Evolutionary conservation across 35 echinoderm and acorn worm genomes (phyloP).

Genomic region (Nesometra sesokonis): DNA sequence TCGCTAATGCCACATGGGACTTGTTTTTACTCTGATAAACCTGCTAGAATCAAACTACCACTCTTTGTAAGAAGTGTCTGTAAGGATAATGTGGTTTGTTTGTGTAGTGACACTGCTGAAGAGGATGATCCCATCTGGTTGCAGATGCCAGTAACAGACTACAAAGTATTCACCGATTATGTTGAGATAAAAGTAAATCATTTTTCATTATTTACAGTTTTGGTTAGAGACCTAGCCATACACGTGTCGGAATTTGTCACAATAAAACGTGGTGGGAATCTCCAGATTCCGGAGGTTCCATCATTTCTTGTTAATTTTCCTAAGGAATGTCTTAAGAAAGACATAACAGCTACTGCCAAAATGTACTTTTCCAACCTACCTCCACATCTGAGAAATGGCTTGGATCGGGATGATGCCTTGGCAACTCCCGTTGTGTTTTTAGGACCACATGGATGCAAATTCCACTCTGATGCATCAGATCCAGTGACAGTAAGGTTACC

Average conservation of each 20-base stretch:
- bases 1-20: slow-evolving; percentile 70
- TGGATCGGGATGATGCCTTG: slow-evolving; percentile 36
- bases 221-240: neutral
- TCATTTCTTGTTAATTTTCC: slow-evolving; percentile 68
- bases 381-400: slow-evolving; percentile 27
- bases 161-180: slow-evolving; percentile 37
- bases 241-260: slow-evolving; percentile 5
- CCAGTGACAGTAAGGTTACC: slow-evolving; percentile 68
- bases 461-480: slow-evolving; percentile 25
- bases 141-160: slow-evolving; percentile 64
- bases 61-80: slow-evolving; percentile 32
- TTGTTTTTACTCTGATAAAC: slow-evolving; percentile 61
- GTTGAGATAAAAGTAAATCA: slow-evolving; percentile 62
- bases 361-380: slow-evolving; percentile 52
- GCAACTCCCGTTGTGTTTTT: slow-evolving; percentile 57
- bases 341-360: slow-evolving; percentile 52
- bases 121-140: slow-evolving; percentile 60
- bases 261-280: slow-evolving; percentile 41
- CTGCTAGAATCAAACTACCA: slow-evolving; percentile 67
- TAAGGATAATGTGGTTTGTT: slow-evolving; percentile 55
- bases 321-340: slow-evolving; percentile 33
- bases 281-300: slow-evolving; percentile 73
- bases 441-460: slow-evolving; percentile 74
- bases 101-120: slow-evolving; percentile 59
- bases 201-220: slow-evolving; percentile 68